Percentiles rank a stretch among this genome's conserved stretches.
phyloP scores from a whole-genome alignment of 2,113 vertebrate genomes.

The Ranitomeya imitator region DNA sequence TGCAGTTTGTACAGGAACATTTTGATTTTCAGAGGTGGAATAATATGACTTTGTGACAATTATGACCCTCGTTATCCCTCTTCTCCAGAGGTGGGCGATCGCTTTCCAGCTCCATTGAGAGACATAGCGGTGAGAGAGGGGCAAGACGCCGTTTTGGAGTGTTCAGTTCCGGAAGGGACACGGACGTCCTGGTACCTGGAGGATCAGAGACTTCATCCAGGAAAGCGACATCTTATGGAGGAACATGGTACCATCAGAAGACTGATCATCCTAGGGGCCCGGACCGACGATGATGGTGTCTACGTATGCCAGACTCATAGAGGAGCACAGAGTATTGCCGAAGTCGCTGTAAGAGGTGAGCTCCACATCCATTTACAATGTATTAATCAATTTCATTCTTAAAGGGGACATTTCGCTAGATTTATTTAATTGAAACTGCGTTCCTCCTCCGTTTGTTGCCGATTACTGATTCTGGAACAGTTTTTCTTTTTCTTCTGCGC shows the following conservation, averaged over 20 bases:
- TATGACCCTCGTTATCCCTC: neutral
- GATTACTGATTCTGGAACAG: no score
- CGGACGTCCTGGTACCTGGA: constrained; percentile 95
- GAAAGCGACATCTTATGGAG: constrained; percentile 93
- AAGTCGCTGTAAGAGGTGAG: constrained; percentile 93
- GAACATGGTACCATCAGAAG: constrained; percentile 85
- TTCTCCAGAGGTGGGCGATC: constrained; percentile 82
- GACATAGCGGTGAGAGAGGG: constrained; percentile 90
- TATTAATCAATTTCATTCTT: neutral
- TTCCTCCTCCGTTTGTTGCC: no score
- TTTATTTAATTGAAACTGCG: no score
- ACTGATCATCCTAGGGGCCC: constrained; percentile 88
- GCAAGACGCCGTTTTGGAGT: constrained; percentile 90
- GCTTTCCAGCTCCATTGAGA: constrained; percentile 86
- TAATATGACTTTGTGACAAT: neutral
- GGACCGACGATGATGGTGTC: constrained; percentile 89
- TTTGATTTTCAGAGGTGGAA: neutral
- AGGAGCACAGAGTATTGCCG: constrained; percentile 90
- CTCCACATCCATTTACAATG: neutral
- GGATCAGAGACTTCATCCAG: constrained; percentile 89
- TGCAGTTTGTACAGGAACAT: neutral
- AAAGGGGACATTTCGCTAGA: neutral
- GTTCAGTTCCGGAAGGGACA: constrained; percentile 90
- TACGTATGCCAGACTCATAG: constrained; percentile 97
- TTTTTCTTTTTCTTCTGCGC: no score